Conservation (phyloP, 2,888 invertebrate genomes). For the Phaedon cochleariae region DNA sequence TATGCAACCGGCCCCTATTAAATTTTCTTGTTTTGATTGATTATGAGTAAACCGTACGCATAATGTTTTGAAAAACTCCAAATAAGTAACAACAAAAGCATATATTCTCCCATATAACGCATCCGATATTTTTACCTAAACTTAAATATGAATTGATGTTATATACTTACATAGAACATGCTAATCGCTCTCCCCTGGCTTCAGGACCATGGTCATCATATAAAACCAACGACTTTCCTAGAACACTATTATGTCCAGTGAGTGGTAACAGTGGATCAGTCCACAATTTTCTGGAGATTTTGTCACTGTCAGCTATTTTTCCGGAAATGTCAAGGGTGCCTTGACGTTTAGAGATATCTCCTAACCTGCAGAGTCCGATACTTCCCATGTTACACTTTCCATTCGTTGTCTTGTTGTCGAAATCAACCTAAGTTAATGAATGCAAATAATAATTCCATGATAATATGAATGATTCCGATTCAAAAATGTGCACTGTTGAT, state of each 20-base stretch:
- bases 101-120: too few species aligned
- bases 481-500: too few species aligned
- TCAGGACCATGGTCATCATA: constrained; percentile 89
- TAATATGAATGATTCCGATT: neutral
- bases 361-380: constrained; percentile 74
- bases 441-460: neutral
- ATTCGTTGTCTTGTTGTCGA: constrained; percentile 68
- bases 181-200: constrained; percentile 87
- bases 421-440: constrained; percentile 63
- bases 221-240: constrained; percentile 86
- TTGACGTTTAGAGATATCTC: constrained; percentile 79
- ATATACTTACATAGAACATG: constrained; percentile 79
- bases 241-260: constrained; percentile 75
- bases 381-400: constrained; percentile 67
- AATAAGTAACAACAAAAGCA: too few species aligned
- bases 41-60: too few species aligned
- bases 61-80: too few species aligned
- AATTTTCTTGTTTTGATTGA: too few species aligned
- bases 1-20: too few species aligned
- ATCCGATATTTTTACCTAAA: too few species aligned
- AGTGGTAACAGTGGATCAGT: constrained; percentile 81
- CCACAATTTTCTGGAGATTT: constrained; percentile 77
- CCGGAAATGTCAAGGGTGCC: constrained; percentile 80
- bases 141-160: neutral
- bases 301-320: constrained; percentile 70